phyloP scores from a whole-genome alignment of 2,113 vertebrate species.

The Heptranchias perlo region DNA sequence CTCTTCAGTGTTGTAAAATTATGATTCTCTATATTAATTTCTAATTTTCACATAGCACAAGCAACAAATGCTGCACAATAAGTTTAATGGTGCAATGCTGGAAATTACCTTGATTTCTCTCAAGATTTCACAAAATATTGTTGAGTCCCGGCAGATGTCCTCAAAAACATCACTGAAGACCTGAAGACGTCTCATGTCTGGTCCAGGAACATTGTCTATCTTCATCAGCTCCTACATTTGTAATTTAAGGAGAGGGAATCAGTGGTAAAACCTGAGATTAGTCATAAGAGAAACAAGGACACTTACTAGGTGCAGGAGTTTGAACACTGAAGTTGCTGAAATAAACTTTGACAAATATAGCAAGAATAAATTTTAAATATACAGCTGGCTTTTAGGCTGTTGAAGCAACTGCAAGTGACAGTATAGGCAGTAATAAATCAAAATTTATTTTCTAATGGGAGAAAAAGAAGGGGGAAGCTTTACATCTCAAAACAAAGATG shows the following conservation, averaged over 20 bases:
- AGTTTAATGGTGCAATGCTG: background rate
- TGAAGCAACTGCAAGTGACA: background rate
- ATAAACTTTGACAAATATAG: background rate
- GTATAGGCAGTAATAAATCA: background rate
- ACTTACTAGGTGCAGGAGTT: background rate
- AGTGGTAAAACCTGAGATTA: background rate
- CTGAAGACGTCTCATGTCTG: conserved; percentile 53
- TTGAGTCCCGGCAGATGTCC: conserved; percentile 62
- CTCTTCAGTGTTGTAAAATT: background rate
- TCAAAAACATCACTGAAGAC: conserved; percentile 63
- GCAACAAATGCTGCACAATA: background rate
- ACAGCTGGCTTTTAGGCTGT: background rate
- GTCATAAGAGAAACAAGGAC: background rate
- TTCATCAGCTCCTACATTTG: conserved; percentile 55
- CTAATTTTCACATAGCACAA: background rate
- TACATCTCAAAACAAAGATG: background rate
- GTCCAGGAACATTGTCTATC: conserved; percentile 45
- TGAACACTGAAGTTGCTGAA: background rate
- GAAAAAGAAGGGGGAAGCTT: background rate
- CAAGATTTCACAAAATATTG: conserved; percentile 65
- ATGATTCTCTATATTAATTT: background rate
- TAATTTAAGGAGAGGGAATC: background rate
- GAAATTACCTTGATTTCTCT: conserved; percentile 68
- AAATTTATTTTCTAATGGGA: background rate
- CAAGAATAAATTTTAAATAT: background rate